Conservation (phyloP, 1,140 invertebrate genomes). For the Trachymyrmex septentrionalis region DNA sequence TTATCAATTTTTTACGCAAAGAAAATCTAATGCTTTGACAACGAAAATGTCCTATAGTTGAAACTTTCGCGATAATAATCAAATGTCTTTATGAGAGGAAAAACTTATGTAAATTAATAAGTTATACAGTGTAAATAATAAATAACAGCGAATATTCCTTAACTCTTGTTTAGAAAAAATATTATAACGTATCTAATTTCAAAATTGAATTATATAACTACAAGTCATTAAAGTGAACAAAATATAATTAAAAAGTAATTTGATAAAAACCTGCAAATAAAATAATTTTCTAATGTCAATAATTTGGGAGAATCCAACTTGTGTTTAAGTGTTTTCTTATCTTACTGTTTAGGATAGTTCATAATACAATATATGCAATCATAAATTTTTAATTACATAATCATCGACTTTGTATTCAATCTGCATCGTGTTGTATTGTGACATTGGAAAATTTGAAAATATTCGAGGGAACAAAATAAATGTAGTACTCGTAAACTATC, state of each 20-base stretch:
- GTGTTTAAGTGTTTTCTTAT: background rate
- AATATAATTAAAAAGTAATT: background rate
- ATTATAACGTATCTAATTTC: background rate
- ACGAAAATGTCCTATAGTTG: too few relatives aligned
- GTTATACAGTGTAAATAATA: background rate
- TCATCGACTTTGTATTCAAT: background rate
- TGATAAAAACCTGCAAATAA: background rate
- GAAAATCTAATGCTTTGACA: too few relatives aligned
- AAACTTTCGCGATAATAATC: background rate
- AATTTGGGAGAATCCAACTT: background rate
- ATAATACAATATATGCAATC: background rate
- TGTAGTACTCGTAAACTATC: background rate
- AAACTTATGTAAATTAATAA: background rate
- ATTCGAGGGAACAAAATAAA: slow-evolving; percentile 11
- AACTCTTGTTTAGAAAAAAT: background rate
- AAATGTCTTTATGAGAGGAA: background rate
- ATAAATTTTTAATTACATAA: background rate
- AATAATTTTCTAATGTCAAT: background rate
- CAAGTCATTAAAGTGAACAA: background rate
- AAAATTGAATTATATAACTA: background rate
- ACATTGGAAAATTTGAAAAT: background rate
- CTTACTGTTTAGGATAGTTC: background rate
- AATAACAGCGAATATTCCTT: background rate
- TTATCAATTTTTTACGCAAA: background rate
- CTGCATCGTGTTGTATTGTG: background rate